These are phyloP conservation scores for Tetheella fluctuosa DNA, from an alignment of 2,888 invertebrate species.

Conservation along the genomic window DNA sequence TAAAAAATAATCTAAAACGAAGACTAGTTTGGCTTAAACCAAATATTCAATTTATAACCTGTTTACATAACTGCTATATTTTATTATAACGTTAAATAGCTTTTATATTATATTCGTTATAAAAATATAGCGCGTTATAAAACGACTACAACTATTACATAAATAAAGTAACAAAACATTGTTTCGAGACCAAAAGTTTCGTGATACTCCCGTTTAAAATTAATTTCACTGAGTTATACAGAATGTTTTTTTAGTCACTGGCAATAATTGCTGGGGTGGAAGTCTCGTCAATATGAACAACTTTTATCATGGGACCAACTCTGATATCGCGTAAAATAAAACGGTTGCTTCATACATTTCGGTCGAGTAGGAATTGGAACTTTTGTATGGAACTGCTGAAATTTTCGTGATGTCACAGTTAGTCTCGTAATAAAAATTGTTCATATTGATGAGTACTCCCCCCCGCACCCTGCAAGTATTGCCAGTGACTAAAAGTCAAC, in stretches of 20 bases:
- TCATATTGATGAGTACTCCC: not conserved
- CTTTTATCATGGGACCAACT: too few relatives aligned
- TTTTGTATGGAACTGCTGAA: too few relatives aligned
- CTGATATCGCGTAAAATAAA: too few relatives aligned
- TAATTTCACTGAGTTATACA: not conserved
- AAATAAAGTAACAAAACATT: not conserved
- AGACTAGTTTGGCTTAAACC: slow-evolving; percentile 10
- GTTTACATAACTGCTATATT: not conserved
- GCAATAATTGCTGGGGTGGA: too few relatives aligned
- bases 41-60: slow-evolving; percentile 7
- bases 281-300: too few relatives aligned
- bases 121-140: slow-evolving; percentile 7
- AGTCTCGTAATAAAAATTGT: too few relatives aligned
- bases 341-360: too few relatives aligned
- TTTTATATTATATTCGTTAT: not conserved
- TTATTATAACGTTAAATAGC: not conserved
- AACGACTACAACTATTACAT: not conserved
- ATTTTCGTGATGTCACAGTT: too few relatives aligned
- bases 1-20: slow-evolving; percentile 8
- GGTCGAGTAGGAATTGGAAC: too few relatives aligned
- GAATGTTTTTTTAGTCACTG: too few relatives aligned
- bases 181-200: not conserved
- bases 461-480: too few relatives aligned
- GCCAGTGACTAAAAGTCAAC: too few relatives aligned
- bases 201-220: not conserved